Conservation (phyloP, 35 echinoderm and acorn worm species). For the Chiridota heheva region DNA sequence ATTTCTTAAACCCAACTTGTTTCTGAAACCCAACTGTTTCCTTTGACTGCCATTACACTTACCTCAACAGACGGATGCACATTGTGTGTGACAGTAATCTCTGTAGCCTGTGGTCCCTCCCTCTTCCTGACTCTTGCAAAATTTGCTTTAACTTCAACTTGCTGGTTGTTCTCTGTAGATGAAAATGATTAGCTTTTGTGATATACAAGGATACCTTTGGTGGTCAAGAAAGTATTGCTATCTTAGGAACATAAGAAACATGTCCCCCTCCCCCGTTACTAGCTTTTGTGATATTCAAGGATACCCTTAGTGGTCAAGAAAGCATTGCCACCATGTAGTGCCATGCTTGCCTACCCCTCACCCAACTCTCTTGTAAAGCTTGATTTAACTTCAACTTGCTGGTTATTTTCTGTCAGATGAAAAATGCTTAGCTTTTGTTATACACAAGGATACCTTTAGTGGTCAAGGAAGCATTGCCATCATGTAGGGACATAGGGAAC, state of each 20-base stretch:
- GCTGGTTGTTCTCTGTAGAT: constrained; percentile 57
- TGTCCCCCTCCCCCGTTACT: neutral
- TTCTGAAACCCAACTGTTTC: neutral
- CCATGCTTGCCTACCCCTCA: too few relatives aligned
- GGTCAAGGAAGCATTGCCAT: neutral
- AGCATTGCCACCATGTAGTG: neutral
- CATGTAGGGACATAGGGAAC: neutral
- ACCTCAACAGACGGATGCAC: constrained; percentile 83
- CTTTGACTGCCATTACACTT: neutral
- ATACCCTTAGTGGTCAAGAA: neutral
- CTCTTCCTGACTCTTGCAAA: constrained; percentile 78
- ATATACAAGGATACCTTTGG: neutral
- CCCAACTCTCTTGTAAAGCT: constrained; percentile 74
- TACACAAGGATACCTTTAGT: neutral
- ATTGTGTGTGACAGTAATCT: constrained; percentile 82
- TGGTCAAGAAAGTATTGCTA: neutral
- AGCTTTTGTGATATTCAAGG: neutral
- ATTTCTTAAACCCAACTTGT: too few relatives aligned
- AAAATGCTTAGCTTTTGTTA: neutral
- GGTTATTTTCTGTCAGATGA: constrained; percentile 57
- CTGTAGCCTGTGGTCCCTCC: constrained; percentile 74
- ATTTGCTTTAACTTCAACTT: constrained; percentile 90
- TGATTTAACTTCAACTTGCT: constrained; percentile 86
- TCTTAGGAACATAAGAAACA: neutral
- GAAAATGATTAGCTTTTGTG: neutral